Evolutionary conservation across 2,888 invertebrate genomes (phyloP), one percentile per base, ranked within the genome.

Genomic region (Sphinx pinastri): DNA sequence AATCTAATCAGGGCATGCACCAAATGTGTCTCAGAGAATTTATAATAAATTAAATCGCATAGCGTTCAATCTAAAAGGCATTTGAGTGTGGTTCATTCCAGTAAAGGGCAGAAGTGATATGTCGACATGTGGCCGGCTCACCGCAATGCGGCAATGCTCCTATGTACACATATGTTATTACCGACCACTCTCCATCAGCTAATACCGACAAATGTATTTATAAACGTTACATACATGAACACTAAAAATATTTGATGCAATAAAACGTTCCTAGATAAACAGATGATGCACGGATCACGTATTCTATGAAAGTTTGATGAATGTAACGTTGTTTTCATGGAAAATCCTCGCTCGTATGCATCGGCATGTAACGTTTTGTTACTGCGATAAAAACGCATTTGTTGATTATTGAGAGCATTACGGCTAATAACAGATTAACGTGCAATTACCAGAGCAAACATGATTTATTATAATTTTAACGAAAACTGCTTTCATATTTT

Each of bases 111-210:
- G 84, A 83, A 89, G 88, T 88, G 88, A 90, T 91, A 87, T 92
- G 91, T 91, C 89, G 91, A 89, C 92, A 91, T 85, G 88, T 86
- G 90, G 83, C 86, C 87, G 87, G 84, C 86, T 81, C 89, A 88
- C 92, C 91, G 93, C 93, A 93, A 87, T 93, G 93, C 93, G 93
- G 91, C 91, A 91, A 85, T 86, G 87, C 87, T 89, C 88, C 86
- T 89, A 88, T 89, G 88, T 89, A 91, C 89, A 89, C 89, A 88
- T 84, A 84, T 78, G 82, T 81, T 87, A 86, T 86, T 86, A 88
- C 87, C 87, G 87, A 84, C 86, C 83, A 84, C 87, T 86, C 84
- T 82, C 81, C 83, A 84, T 81, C 81, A 83, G 82, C 86, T 88
- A 88, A 90, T 86, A 89, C 85, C 81, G 76, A 74, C 71, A 77